phyloP scores from a whole-genome alignment of 2,888 invertebrate genomes.

The Girardia tigrina region DNA sequence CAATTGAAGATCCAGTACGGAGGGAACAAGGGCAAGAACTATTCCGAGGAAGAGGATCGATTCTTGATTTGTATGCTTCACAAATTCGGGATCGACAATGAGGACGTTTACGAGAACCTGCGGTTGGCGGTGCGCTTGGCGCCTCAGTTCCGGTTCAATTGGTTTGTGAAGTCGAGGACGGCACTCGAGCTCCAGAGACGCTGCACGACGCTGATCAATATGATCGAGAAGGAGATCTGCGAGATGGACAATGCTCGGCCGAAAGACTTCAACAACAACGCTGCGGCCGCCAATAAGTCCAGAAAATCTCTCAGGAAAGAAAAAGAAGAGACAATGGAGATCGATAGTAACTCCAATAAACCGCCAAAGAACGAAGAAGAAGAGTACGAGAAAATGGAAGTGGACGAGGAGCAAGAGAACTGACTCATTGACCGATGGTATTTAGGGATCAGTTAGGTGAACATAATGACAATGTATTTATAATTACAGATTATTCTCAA shows the following conservation, averaged over 20 bases:
- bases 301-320: not conserved
- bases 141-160: slow-evolving; percentile 69
- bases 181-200: slow-evolving; percentile 81
- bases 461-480: no score
- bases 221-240: slow-evolving; percentile 93
- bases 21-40: slow-evolving; percentile 97
- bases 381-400: not conserved
- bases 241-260: slow-evolving; percentile 60
- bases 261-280: not conserved
- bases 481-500: no score
- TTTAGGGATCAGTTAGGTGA: no score
- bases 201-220: slow-evolving; percentile 89
- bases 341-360: no score
- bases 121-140: slow-evolving; percentile 69
- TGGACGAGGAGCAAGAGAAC: not conserved
- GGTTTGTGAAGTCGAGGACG: slow-evolving; percentile 96
- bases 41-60: slow-evolving; percentile 81
- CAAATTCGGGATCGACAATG: slow-evolving; percentile 92
- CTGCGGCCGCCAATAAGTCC: no score
- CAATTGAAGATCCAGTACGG: slow-evolving; percentile 91
- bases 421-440: no score
- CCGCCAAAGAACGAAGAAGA: no score
- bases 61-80: slow-evolving; percentile 96
- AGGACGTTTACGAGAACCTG: slow-evolving; percentile 95
- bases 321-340: not conserved